Evolutionary conservation across 2,888 invertebrate species (phyloP), one percentile per base, ranked within the genome.

Genomic region (Ptychoptera albimana): DNA sequence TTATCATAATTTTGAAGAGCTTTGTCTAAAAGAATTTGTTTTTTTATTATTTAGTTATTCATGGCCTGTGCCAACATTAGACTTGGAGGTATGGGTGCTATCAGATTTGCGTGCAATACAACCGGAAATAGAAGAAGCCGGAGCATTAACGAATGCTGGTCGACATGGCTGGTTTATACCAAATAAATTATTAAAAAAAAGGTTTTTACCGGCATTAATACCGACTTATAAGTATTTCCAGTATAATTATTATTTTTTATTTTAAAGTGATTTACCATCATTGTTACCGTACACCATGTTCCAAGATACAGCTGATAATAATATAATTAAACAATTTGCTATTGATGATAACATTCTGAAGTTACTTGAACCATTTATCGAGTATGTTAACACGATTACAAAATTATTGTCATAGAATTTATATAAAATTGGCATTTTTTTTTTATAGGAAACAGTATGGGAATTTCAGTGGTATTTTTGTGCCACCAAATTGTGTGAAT

Each of bases 61-160:
- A 13, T 41, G 32, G 32, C 70, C 70, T 9, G 57, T 59, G 16
- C 59, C 70, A 1, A 69, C 72, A 64, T 69, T 84, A 13, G 82
- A 84, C 58, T 61, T 83, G 54, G 83, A 81, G 58, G 76, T 79
- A 0, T 82, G 81, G 78, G 65, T 77, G 47, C 70, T 75, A 15
- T 72, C 79, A 0, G 73, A 77, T 37, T 68, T 70, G 43, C 75
- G 75, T 54, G 63, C 69, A 51, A 36, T 57, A 57, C 52, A 61
- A 60, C 48, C 65, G 64, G 29, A 68, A 10, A 50, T 61, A n/a
- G 46, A 47, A 11, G 73, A 73, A 50, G 69, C 71, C 39, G 78
- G 78, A 2, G 62, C 62, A 8, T 56, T 72, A 2, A 64, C 66
- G 2, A 64, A 69, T 5, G 70, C 74, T 0, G 77, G 75, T 5